Evolutionary conservation across 2,113 vertebrate species (phyloP).

Genomic region (Glaucomys volans): DNA sequence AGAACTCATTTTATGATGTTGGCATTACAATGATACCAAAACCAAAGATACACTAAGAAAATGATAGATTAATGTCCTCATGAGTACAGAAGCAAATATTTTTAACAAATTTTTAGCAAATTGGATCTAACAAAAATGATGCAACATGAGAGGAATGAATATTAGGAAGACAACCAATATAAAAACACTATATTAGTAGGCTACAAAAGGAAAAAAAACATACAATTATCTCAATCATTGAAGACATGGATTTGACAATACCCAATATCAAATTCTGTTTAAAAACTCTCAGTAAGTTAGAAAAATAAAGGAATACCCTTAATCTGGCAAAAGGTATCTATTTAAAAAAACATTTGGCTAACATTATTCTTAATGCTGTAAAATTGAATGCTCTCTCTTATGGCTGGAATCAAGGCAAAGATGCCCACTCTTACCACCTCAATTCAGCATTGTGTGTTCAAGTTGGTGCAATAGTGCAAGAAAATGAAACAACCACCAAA

Average conservation of each 20-base stretch:
- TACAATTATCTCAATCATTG: no score
- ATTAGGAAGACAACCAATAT: not conserved
- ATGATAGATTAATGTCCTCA: not conserved
- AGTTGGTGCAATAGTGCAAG: not conserved
- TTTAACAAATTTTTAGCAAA: not conserved
- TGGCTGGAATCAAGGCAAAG: not conserved
- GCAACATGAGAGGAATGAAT: not conserved
- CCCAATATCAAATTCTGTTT: not conserved
- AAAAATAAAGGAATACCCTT: not conserved
- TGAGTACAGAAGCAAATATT: not conserved
- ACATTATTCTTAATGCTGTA: not conserved
- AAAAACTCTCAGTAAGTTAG: not conserved
- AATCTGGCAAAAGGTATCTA: not conserved
- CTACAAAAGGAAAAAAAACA: not conserved
- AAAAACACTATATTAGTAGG: not conserved
- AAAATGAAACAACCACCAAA: not conserved
- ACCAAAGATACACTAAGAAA: not conserved
- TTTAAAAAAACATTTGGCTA: no score
- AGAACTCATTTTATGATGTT: not conserved
- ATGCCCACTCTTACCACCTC: fast-evolving
- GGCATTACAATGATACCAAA: not conserved
- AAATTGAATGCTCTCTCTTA: not conserved
- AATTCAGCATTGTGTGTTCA: not conserved
- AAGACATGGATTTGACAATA: not conserved
- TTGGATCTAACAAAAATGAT: not conserved